Evolutionary conservation across 2,113 vertebrate species (phyloP), one percentile per base, ranked within the genome.

Genomic region (Malurus melanocephalus): DNA sequence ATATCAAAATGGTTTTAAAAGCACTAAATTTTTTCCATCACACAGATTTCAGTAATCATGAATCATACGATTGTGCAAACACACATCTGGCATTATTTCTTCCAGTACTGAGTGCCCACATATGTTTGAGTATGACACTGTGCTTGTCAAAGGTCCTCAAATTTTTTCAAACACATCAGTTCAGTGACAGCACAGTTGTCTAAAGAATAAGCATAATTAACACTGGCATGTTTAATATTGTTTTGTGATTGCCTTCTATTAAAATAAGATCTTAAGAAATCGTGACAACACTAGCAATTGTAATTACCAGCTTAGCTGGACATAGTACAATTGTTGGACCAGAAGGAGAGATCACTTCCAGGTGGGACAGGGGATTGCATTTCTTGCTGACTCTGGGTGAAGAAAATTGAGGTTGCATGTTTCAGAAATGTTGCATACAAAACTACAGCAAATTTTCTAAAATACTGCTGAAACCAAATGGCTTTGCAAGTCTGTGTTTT

Each of bases 61-160:
- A 91, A 82, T 92, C 87, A 95, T 65, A 52, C 48, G 76, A 57
- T 80, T 89, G 83, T 89, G 80, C 87, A 92, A 95, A 85, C 57
- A 89, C 86, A 87, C 89, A 92, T 94, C 87, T 96, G 93, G 78
- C 89, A 93, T 86, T 90, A 89, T 91, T 95, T 90, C 78, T 75
- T 74, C 69, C 72, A 67, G 74, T 73, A 80, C 16, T 38, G 72
- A 91, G 45, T 89, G 61, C 72, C 82, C 78, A 35, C 85, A 91
- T 86, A 75, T 80, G 80, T 90, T 79, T 89, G 62, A 56, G 12
- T 77, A 91, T 60, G 85, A 87, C 88, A 79, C 75, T 3, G 5
- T 74, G 56, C 76, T 85, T 95, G 90, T 94, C 94, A 94, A 81
- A 92, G 42, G 35, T 81, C 90, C 76, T 94, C 69, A 86, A 2